phyloP scores from a whole-genome alignment of 92 coral and sea anemone genomes.

The Zoanthus gigantus region DNA sequence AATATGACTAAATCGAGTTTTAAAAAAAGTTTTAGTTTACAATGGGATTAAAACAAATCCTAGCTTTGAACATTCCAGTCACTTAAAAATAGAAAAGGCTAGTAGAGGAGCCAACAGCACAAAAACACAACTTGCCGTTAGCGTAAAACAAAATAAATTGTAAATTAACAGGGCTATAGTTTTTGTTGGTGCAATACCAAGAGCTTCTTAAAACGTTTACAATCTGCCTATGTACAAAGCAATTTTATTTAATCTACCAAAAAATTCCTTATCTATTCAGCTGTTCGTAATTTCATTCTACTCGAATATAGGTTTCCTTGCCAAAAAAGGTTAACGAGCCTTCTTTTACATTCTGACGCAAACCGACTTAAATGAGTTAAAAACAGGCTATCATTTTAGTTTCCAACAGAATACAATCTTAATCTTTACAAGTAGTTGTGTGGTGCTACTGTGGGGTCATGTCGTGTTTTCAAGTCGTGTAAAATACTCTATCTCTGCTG shows the following conservation, averaged over 20 bases:
- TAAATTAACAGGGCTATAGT: not conserved
- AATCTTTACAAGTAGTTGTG: not conserved
- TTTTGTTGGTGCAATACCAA: not conserved
- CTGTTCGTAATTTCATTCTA: not conserved
- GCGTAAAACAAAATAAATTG: not conserved
- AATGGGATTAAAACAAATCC: not conserved
- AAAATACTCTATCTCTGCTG: slow-evolving; percentile 25
- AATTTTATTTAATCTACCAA: not conserved
- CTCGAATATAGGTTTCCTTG: not conserved
- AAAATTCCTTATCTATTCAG: not conserved
- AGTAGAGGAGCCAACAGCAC: not conserved
- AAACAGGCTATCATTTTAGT: not conserved
- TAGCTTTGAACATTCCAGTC: not conserved
- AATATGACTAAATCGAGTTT: not conserved
- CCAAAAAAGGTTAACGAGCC: not conserved
- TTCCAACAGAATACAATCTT: no score
- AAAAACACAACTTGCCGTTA: not conserved
- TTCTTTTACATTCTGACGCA: not conserved
- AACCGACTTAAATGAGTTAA: not conserved
- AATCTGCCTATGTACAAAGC: slow-evolving; percentile 12
- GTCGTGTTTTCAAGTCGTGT: not conserved
- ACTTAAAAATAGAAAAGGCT: not conserved
- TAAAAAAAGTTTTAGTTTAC: not conserved
- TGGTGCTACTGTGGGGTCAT: not conserved
- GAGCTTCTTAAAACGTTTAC: not conserved